phyloP scores from a whole-genome alignment of 1,140 invertebrate species.

The Bombus confusus region DNA sequence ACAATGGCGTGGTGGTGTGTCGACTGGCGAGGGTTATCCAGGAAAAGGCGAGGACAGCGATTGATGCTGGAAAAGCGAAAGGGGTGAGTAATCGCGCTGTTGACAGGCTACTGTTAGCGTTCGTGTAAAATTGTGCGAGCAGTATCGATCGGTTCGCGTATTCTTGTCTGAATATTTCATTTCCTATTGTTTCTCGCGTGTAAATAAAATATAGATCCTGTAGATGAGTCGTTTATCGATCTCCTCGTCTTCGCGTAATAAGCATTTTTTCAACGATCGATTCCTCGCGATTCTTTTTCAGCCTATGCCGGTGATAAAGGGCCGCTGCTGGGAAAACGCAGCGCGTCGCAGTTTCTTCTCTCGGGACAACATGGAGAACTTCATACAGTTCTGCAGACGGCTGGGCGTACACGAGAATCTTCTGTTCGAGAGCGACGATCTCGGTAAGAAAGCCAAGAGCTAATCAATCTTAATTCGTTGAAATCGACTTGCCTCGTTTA shows the following conservation, averaged over 20 bases:
- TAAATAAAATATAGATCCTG: too few relatives aligned
- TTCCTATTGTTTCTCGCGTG: too few relatives aligned
- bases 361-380: constrained; percentile 96
- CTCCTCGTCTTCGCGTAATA: too few relatives aligned
- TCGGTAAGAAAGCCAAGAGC: constrained; percentile 84
- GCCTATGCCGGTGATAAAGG: constrained; percentile 86
- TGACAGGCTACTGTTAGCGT: neutral
- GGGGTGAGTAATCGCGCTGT: constrained; percentile 82
- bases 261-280: neutral
- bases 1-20: constrained; percentile 91
- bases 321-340: constrained; percentile 91
- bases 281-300: constrained; percentile 71
- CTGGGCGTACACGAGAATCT: constrained; percentile 94
- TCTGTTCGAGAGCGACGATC: constrained; percentile 96
- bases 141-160: too few relatives aligned
- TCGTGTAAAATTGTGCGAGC: neutral
- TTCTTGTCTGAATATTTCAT: too few relatives aligned
- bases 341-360: constrained; percentile 93
- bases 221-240: too few relatives aligned
- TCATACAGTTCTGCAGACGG: constrained; percentile 93
- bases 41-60: constrained; percentile 86
- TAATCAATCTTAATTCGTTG: constrained; percentile 48
- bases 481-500: neutral
- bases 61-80: constrained; percentile 85
- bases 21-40: constrained; percentile 90